Base-by-base conservation (phyloP, 1,140 invertebrate genomes). In the Lordiphosa clarofinis region DNA sequence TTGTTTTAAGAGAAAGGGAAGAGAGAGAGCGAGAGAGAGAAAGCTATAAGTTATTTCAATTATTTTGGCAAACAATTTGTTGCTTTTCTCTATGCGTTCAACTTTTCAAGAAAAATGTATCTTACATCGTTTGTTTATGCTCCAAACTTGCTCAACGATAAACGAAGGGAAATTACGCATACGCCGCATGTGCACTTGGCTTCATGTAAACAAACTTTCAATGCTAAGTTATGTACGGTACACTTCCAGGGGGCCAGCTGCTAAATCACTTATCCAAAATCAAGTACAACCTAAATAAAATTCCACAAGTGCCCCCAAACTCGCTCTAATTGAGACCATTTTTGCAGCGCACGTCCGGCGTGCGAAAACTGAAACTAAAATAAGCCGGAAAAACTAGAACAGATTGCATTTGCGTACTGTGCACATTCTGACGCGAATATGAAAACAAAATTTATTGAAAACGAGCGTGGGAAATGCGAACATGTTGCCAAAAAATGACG, bases 401-500 rank as follows among this genome's bases (percentile, higher is more conserved):
- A 62, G 53, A 66, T 66, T 55, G 76, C 50, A 39, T 66, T 56
- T 35, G 15, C 19, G n/a, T 9, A n/a, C 70, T 56, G 55, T 66
- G 55, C 71, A 74, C 55, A 78, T 57, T 63, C 6, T 66, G 62
- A 62, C 63, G 64, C 56, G 64, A 64, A 73, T 73, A 79, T 73
- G 69, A 57, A 62, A 56, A 53, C 48, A 21, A 39, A 50, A 50
- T 39, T 8, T 24, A 58, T 50, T 39, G 52, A 69, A 44, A 12
- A 52, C 39, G 44, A 56, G 74, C 74, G 74, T 79, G 70, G 74
- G 74, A 79, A 79, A 54, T 57, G 62, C 67, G 35, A 66, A 72
- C 61, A 63, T 75, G 65, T 71, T 79, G 71, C 76, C 72, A 81
- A 69, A 47, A 63, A 75, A 76, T 81, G 62, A 81, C 74, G 74